Conservation (phyloP, 1,140 invertebrate genomes). For the Drosophila tropicalis region DNA sequence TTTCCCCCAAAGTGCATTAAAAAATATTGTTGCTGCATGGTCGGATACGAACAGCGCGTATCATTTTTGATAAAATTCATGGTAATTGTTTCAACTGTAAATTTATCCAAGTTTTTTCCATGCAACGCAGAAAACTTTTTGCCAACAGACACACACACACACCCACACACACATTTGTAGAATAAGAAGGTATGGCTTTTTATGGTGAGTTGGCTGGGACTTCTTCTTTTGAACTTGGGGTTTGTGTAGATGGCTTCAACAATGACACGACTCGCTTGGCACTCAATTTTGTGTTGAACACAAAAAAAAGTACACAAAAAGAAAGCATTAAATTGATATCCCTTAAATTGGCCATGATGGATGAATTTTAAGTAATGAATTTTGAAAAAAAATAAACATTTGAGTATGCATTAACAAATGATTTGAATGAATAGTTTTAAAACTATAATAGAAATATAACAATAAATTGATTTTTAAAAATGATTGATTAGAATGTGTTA, state of each 20-base stretch:
- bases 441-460: too few species aligned
- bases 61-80: constrained; percentile 82
- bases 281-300: constrained; percentile 39
- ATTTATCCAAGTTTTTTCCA: constrained; percentile 80
- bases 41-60: constrained; percentile 79
- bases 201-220: constrained; percentile 36
- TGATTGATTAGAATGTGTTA: too few species aligned
- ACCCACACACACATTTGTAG: constrained; percentile 23
- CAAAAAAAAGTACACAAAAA: neutral
- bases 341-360: neutral
- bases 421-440: too few species aligned
- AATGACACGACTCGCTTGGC: constrained; percentile 50
- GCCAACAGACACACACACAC: constrained; percentile 32
- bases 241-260: constrained; percentile 46
- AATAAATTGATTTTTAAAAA: too few species aligned
- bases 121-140: constrained; percentile 78
- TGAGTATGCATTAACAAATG: too few species aligned
- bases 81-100: constrained; percentile 82
- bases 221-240: constrained; percentile 16
- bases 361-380: neutral
- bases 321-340: constrained; percentile 3
- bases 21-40: constrained; percentile 82
- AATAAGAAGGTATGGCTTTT: constrained; percentile 48
- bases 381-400: neutral
- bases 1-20: constrained; percentile 81